Percentiles rank a stretch among this genome's conserved stretches.
Conservation (phyloP, 2,888 invertebrate species). For the Tenthredo distinguenda region DNA sequence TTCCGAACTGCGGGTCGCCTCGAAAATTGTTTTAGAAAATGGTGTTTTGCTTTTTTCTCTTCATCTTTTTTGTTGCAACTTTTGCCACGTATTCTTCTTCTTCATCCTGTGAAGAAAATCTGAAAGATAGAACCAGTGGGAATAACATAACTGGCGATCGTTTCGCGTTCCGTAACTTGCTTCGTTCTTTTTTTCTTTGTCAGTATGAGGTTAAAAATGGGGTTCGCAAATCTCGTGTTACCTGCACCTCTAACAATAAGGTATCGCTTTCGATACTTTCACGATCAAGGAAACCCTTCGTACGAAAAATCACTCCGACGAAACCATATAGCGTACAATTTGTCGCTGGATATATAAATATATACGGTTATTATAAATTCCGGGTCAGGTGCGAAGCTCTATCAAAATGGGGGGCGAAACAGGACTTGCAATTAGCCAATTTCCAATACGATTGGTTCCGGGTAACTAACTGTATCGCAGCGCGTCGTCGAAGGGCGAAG, state of each 20-base stretch:
- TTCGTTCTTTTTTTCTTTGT: neutral
- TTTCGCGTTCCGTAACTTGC: neutral
- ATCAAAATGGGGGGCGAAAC: neutral
- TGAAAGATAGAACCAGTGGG: neutral
- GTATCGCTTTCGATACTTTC: constrained; percentile 49
- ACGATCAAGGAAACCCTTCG: constrained; percentile 48
- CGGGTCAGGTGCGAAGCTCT: constrained; percentile 22
- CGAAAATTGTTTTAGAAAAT: neutral
- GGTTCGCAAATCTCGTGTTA: constrained; percentile 48
- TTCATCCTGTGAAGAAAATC: neutral
- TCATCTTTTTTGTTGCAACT: neutral
- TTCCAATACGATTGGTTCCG: neutral
- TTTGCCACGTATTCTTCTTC: neutral
- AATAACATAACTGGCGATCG: neutral
- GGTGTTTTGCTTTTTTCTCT: neutral
- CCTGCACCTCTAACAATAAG: constrained; percentile 44
- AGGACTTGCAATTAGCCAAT: neutral
- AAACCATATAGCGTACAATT: constrained; percentile 44
- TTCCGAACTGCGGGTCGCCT: neutral
- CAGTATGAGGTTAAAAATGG: constrained; percentile 23
- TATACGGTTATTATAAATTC: neutral
- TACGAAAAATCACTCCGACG: constrained; percentile 39
- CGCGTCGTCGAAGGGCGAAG: neutral
- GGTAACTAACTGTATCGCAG: neutral
- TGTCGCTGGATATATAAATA: neutral